Percentiles rank a stretch among this genome's conserved stretches.
Evolutionary conservation across 2,113 vertebrate species (phyloP).

Genomic region (Phyllostomus hastatus): DNA sequence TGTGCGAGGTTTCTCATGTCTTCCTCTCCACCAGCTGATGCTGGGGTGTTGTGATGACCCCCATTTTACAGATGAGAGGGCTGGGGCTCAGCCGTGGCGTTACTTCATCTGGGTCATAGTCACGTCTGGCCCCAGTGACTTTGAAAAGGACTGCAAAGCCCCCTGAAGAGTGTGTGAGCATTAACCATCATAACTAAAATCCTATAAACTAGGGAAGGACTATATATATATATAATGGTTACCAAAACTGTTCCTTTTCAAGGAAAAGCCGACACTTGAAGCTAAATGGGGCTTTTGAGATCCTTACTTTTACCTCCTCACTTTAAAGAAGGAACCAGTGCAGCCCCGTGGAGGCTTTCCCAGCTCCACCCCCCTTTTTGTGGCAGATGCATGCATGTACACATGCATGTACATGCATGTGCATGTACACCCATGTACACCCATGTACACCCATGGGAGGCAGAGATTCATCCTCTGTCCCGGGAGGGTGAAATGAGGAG

Average conservation of each 20-base stretch:
- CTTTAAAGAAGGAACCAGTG: not conserved
- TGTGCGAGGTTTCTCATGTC: not conserved
- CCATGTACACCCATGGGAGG: not conserved
- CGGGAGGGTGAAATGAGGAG: not conserved
- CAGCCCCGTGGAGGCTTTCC: not conserved
- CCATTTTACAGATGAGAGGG: not conserved
- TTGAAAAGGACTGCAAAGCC: conserved; percentile 2
- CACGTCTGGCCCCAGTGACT: not conserved
- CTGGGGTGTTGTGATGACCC: not conserved
- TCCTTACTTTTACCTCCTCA: not conserved
- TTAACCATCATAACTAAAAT: not conserved
- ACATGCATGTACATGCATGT: not conserved
- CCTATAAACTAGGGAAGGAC: not conserved
- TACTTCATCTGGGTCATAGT: not conserved
- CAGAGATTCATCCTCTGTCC: not conserved
- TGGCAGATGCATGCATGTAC: not conserved
- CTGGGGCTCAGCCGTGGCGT: not conserved
- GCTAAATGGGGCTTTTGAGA: not conserved
- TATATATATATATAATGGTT: not conserved
- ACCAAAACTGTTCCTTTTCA: not conserved
- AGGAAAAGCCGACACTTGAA: not conserved
- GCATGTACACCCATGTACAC: no score
- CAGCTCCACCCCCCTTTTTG: not conserved
- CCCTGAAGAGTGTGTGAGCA: not conserved
- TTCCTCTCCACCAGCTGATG: not conserved